Conservation (phyloP, 30 jellyfish, hydroid and myxozoan genomes). For the Calvadosia cruxmelitensis region DNA sequence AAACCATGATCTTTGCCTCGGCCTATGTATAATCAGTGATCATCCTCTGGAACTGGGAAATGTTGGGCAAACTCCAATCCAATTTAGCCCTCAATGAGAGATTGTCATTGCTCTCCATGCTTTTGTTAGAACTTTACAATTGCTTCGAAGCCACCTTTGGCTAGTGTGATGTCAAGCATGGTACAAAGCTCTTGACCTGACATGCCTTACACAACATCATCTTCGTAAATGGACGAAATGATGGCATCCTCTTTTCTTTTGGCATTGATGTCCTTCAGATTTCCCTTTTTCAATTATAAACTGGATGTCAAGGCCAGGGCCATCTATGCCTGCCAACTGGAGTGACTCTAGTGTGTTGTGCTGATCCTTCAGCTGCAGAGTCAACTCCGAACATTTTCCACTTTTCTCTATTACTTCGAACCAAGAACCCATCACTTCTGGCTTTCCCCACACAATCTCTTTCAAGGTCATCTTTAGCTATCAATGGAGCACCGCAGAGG, state of each 20-base stretch:
- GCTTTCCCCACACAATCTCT: constrained; percentile 3
- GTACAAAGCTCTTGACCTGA: constrained; percentile 7
- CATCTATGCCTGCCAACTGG: too few species aligned
- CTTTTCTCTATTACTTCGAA: too few species aligned
- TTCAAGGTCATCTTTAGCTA: constrained; percentile 5
- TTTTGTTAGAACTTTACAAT: constrained; percentile 7
- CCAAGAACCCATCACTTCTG: neutral
- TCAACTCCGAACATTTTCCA: too few species aligned
- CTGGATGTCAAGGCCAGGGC: too few species aligned
- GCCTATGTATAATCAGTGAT: constrained; percentile 1
- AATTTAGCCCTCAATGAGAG: constrained; percentile 15
- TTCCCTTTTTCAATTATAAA: neutral
- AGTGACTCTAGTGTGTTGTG: too few species aligned
- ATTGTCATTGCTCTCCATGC: constrained; percentile 7
- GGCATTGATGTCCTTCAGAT: neutral
- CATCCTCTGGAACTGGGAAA: constrained; percentile 6
- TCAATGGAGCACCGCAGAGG: constrained; percentile 17
- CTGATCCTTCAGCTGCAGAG: neutral
- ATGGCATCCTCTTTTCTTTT: too few species aligned
- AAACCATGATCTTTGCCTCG: neutral
- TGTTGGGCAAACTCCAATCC: constrained; percentile 20
- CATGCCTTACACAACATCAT: neutral
- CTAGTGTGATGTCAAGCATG: constrained; percentile 7
- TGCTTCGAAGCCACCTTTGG: constrained; percentile 18
- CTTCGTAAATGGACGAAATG: constrained; percentile 1